These are phyloP conservation scores for Ovibos moschatus DNA, from an alignment of 2,113 vertebrate species.

Conservation along the genomic window DNA sequence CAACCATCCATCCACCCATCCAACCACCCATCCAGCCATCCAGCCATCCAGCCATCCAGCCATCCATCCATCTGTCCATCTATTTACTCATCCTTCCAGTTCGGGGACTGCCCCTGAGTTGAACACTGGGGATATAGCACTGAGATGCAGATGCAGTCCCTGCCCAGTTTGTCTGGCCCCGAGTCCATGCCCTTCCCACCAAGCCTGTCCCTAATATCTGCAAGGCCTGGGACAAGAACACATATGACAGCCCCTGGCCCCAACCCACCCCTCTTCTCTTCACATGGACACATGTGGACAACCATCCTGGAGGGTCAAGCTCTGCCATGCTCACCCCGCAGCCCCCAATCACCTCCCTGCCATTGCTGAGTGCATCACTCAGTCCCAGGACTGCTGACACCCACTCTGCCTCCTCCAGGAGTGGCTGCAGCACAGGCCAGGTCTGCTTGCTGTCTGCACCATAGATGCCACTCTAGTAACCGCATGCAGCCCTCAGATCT, in stretches of 20 bases:
- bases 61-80: accelerated
- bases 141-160: neutral
- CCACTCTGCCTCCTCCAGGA: neutral
- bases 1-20: accelerated
- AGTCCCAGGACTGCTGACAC: neutral
- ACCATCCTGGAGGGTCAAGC: neutral
- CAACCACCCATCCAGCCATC: accelerated
- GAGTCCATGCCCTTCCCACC: neutral
- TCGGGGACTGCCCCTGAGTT: neutral
- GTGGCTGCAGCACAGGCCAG: neutral
- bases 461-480: no score
- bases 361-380: neutral
- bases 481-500: neutral
- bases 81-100: neutral
- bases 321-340: neutral
- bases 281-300: neutral
- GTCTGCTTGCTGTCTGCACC: neutral
- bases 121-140: neutral
- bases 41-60: accelerated
- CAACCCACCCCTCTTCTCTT: neutral
- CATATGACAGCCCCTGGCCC: neutral
- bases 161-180: neutral
- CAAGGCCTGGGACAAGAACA: neutral
- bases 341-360: neutral
- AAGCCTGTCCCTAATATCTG: neutral